Conservation (phyloP, 2,888 invertebrate species). For the Lycocerus yunnanus region DNA sequence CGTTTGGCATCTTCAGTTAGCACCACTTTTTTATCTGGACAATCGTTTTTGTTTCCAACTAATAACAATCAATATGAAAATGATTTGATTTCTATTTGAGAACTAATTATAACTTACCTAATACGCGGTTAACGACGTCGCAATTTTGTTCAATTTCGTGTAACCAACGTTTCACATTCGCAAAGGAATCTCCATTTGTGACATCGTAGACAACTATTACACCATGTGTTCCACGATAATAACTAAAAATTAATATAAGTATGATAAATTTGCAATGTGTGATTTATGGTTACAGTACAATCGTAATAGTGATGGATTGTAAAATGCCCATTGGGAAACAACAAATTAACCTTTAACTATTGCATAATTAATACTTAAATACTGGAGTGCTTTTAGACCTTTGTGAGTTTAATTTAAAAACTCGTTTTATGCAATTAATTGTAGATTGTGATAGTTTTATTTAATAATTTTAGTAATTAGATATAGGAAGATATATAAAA, state of each 20-base stretch:
- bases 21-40: slow-evolving; percentile 93
- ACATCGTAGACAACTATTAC: slow-evolving; percentile 99
- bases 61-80: slow-evolving; percentile 42
- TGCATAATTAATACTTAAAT: too few species aligned
- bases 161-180: slow-evolving; percentile 98
- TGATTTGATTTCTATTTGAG: not conserved
- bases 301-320: too few species aligned
- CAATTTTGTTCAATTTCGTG: slow-evolving; percentile 99
- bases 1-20: slow-evolving; percentile 95
- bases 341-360: too few species aligned
- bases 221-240: slow-evolving; percentile 98
- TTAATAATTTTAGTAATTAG: too few species aligned
- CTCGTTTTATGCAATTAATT: too few species aligned
- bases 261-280: not conserved
- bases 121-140: slow-evolving; percentile 97
- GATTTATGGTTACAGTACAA: too few species aligned
- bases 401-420: too few species aligned
- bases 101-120: slow-evolving; percentile 72
- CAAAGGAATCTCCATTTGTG: slow-evolving; percentile 97
- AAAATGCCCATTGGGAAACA: too few species aligned
- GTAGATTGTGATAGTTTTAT: too few species aligned
- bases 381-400: too few species aligned
- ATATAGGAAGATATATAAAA: too few species aligned
- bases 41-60: slow-evolving; percentile 98
- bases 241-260: slow-evolving; percentile 59